Evolutionary conservation across 2,797 vertebrate species (phyloP).

Genomic region (Sciaenops ocellatus): DNA sequence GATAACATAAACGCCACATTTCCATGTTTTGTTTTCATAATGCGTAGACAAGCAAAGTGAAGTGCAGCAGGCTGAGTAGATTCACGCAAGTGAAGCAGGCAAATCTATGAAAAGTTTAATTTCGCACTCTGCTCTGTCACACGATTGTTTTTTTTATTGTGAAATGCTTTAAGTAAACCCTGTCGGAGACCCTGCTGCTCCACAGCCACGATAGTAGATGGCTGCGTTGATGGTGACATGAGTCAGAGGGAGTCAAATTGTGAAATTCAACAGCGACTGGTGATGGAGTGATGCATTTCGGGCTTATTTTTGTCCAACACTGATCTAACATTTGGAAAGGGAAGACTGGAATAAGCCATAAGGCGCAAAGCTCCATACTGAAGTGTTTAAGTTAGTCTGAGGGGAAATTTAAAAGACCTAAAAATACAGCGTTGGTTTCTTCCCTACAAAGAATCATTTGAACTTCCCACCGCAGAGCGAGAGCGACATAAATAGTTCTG

Average conservation of each 20-base stretch:
- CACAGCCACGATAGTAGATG: constrained; percentile 1
- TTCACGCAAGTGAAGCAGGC: constrained; percentile 23
- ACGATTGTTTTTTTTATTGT: neutral
- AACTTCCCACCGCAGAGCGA: constrained; percentile 89
- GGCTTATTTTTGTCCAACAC: constrained; percentile 51
- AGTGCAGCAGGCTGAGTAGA: constrained; percentile 1
- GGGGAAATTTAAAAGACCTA: constrained; percentile 86
- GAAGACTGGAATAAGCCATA: constrained; percentile 67
- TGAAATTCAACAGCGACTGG: constrained; percentile 59
- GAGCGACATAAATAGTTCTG: constrained; percentile 90
- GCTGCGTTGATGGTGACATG: constrained; percentile 63
- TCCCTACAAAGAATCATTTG: constrained; percentile 90
- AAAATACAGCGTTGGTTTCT: constrained; percentile 88
- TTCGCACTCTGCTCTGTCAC: constrained; percentile 25
- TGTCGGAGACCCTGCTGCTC: constrained; percentile 12
- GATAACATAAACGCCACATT: constrained; percentile 5
- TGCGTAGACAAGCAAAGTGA: constrained; percentile 2
- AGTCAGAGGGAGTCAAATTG: constrained; percentile 51
- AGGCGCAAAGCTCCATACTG: constrained; percentile 79
- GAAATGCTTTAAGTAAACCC: constrained; percentile 23
- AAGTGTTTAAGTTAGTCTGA: constrained; percentile 84
- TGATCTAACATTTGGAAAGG: constrained; percentile 67
- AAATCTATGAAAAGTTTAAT: constrained; percentile 41
- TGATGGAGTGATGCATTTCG: constrained; percentile 74
- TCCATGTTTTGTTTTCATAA: constrained; percentile 4